These are phyloP conservation scores for Phocoena phocoena DNA, from an alignment of 2,113 vertebrate species.

Conservation along the genomic window DNA sequence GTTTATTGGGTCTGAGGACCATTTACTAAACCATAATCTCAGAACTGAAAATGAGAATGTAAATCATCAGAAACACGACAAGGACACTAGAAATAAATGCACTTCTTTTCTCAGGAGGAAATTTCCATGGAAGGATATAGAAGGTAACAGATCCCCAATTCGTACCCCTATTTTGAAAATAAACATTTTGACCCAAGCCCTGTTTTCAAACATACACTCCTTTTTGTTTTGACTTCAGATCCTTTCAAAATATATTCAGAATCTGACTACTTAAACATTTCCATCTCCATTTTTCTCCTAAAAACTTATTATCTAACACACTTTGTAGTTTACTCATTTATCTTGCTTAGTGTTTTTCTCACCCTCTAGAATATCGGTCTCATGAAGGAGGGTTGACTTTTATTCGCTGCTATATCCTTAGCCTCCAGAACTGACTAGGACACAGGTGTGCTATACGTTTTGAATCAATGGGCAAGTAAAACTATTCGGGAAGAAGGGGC, in stretches of 20 bases:
- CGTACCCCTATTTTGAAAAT: background rate
- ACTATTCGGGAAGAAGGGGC: background rate
- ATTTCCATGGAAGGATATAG: background rate
- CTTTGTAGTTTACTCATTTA: background rate
- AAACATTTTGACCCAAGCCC: conserved; percentile 5
- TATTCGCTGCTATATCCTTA: background rate
- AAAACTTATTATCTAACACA: background rate
- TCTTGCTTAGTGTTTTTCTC: background rate
- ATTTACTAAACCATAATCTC: conserved; percentile 58
- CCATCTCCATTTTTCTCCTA: background rate
- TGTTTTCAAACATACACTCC: background rate
- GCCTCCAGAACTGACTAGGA: background rate
- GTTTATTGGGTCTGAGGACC: conserved; percentile 56
- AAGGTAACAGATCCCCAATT: background rate
- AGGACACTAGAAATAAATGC: conserved; percentile 55
- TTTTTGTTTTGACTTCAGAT: conserved; percentile 1
- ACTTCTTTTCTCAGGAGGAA: conserved; percentile 54
- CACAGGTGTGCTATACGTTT: background rate
- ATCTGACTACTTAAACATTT: background rate
- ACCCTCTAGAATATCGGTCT: background rate
- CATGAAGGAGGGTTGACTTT: background rate
- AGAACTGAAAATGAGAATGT: conserved; percentile 57
- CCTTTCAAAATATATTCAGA: background rate
- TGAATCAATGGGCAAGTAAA: background rate
- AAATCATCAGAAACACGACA: conserved; percentile 70